Evolutionary conservation across 1,140 invertebrate species (phyloP).

Genomic region (Muscidifurax raptorellus): DNA sequence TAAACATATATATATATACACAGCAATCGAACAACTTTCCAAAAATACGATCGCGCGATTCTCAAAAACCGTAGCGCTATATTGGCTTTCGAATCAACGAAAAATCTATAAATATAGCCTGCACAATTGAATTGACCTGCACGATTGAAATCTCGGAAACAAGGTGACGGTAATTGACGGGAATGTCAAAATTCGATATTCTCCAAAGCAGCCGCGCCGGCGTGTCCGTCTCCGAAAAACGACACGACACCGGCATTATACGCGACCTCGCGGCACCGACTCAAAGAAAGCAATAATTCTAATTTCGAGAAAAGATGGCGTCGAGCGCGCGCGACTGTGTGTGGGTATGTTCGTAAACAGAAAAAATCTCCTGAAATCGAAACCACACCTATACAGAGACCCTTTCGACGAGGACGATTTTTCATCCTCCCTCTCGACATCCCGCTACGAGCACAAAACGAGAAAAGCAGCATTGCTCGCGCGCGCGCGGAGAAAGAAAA

Average conservation of each 20-base stretch:
- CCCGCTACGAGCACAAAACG: neutral
- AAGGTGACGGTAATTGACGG: neutral
- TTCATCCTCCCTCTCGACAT: constrained; percentile 6
- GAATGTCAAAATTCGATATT: constrained; percentile 15
- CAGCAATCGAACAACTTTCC: too few relatives aligned
- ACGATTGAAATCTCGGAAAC: neutral
- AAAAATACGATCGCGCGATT: too few relatives aligned
- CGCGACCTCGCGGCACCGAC: neutral
- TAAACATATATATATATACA: too few relatives aligned
- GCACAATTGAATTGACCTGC: too few relatives aligned
- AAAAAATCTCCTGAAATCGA: constrained; percentile 17
- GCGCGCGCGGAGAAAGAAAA: neutral
- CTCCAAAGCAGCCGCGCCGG: neutral
- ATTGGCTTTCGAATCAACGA: too few relatives aligned
- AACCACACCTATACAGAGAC: neutral
- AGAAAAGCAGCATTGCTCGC: neutral
- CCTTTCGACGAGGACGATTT: constrained; percentile 29
- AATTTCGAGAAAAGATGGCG: constrained; percentile 36
- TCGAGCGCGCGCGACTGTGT: neutral
- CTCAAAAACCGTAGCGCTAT: too few relatives aligned
- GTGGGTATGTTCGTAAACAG: neutral
- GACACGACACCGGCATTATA: constrained; percentile 3
- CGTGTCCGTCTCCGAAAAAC: neutral
- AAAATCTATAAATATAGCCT: too few relatives aligned
- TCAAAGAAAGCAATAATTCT: constrained; percentile 38